phyloP scores from a whole-genome alignment of 2,797 vertebrate genomes.

The Heteromormyrus szaboi region DNA sequence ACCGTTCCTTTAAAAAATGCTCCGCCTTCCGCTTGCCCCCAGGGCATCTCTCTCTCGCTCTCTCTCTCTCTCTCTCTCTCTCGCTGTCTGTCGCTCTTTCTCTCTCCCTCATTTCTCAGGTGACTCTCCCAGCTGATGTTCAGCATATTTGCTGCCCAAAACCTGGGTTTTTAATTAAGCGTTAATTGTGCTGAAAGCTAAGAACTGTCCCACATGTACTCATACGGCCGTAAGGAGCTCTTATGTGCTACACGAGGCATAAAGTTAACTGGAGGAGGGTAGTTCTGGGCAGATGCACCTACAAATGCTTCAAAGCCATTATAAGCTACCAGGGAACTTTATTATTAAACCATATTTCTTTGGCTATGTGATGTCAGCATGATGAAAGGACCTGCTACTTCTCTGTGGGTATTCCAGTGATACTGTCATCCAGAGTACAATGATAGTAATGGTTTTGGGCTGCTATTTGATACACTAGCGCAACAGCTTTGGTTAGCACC shows the following conservation, averaged over 20 bases:
- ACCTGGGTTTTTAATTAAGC: constrained; percentile 1
- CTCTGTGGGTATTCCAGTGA: background rate
- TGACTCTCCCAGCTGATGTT: background rate
- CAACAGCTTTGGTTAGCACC: background rate
- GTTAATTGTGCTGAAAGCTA: background rate
- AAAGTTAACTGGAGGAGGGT: background rate
- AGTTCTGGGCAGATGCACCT: background rate
- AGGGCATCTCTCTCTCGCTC: background rate
- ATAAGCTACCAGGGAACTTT: background rate
- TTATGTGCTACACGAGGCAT: background rate
- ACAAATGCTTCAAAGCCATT: background rate
- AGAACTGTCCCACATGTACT: background rate
- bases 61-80: background rate
- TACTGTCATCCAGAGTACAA: background rate
- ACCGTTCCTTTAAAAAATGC: background rate
- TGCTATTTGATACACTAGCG: background rate
- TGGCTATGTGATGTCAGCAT: background rate
- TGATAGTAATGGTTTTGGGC: background rate
- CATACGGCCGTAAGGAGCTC: background rate
- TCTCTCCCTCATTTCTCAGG: background rate
- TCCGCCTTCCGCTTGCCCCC: background rate
- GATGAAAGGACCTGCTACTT: background rate
- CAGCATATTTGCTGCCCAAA: background rate
- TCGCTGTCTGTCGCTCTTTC: background rate
- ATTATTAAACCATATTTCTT: background rate